Base-by-base conservation (phyloP, 2,888 invertebrate genomes). In the Ochropleura leucogaster region DNA sequence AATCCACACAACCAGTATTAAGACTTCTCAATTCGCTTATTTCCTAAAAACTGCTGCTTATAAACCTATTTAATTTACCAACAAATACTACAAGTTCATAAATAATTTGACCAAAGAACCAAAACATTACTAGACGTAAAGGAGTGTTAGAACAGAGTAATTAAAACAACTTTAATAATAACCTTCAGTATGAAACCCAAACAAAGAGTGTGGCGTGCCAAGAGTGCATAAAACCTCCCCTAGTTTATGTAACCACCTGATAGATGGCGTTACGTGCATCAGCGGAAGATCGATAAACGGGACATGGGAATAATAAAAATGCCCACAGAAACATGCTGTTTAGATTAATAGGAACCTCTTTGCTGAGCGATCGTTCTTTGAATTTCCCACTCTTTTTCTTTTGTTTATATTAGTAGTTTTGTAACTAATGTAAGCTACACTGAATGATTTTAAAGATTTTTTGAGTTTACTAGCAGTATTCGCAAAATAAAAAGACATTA, bases 181-280 rank as follows among this genome's bases (percentile, higher is more conserved):
- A 67, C 47, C 68, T 64, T 70, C 42, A 75, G 49, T 65, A 60
- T 40, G 68, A 68, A 51, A 79, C 44, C 63, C 73, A 78, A 82
- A 74, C 80, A 86, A 82, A 76, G 72, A 73, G 60, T 47, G 59
- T 86, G 16, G 85, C 88, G 83, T 86, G 86, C 60, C 9, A 76
- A 74, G 69, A 69, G 75, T 68, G 72, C 77, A 44, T 87, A 83
- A 87, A 84, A 69, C 60, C 30, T 63, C 67, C 75, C 67, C 67
- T 75, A 68, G 82, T 81, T 77, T 80, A 81, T 74, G 44, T 74
- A 63, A 79, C 87, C 78, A 74, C 74, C 71, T 82, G 84, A 88
- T 74, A 91, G 91, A 91, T 91, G 91, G 90, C 90, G 89, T 80
- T 88, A 88, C 79, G 77, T 73, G 87, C 74, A 53, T 63, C 70